Base-by-base conservation (phyloP, 2,797 vertebrate species). In the Xenentodon cancila region DNA sequence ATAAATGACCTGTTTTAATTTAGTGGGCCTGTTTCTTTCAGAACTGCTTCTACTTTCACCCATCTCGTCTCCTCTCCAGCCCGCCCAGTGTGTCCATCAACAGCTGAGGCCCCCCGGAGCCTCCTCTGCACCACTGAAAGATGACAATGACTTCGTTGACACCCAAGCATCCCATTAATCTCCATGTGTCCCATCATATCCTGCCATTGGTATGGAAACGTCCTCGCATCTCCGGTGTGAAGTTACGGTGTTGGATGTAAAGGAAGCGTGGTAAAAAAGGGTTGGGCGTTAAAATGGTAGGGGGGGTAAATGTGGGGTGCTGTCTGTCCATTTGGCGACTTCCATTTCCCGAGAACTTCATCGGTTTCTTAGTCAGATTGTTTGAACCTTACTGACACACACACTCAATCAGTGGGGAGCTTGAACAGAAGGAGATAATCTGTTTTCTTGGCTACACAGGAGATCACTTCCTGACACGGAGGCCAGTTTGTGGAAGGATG, bases 121-220 rank as follows among this genome's bases (percentile, higher is more conserved):
- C 78, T 77, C 81, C 85, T 84, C 82, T 72, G 58, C 68, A 64
- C 81, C 88, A 89, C 92, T 89, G 75, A 89, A 84, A 86, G 72
- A 66, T 80, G 58, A 94, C 92, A 94, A 91, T 88, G 73, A 85
- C 75, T 84, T 72, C 34, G 70, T 21, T 91, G 93, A 93, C 93
- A 93, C 84, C 80, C 75, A 73, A 76, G 77, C 74, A 62, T 81
- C 88, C 84, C 93, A 91, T 94, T 93, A 77, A 92, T 95, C 94
- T 94, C 94, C 91, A 93, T 93, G 89, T 94, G 92, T 91, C 90
- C 79, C 80, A 90, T 90, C 90, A 89, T 88, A 93, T 93, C 88
- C 93, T 92, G 86, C 84, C 89, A 92, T 94, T 94, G 92, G 91
- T 79, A 94, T 84, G 89, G 89, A 94, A 95, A 94, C 90, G 65